These are phyloP conservation scores for Entomyzon cyanotis DNA, from an alignment of 2,113 vertebrate species.

Conservation along the genomic window DNA sequence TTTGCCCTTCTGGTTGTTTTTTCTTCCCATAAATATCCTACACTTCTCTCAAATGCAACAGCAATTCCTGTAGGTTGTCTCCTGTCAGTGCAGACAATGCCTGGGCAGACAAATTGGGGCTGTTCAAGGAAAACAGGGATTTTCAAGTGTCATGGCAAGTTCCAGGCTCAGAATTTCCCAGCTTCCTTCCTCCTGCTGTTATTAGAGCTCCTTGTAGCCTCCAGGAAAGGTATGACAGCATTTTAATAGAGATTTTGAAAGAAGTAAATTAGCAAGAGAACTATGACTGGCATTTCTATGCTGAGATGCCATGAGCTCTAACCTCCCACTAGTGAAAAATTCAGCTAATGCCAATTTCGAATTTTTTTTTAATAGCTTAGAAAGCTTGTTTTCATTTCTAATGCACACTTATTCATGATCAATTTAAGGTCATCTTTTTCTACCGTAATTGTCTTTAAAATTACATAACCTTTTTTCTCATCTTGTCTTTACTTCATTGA, in stretches of 20 bases:
- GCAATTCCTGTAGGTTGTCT: slow-evolving; percentile 82
- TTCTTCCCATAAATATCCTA: slow-evolving; percentile 61
- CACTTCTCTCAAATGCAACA: slow-evolving; percentile 76
- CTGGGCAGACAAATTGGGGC: background rate
- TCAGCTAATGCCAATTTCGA: background rate
- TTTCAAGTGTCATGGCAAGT: background rate
- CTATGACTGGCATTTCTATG: background rate
- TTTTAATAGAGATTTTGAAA: background rate
- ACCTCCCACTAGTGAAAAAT: background rate
- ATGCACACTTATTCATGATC: background rate
- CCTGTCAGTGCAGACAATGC: slow-evolving; percentile 76
- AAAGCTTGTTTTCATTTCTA: background rate
- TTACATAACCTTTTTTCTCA: background rate
- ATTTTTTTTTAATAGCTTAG: background rate
- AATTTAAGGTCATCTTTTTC: background rate
- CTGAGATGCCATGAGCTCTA: background rate
- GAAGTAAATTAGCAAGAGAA: background rate
- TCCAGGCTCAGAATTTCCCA: background rate
- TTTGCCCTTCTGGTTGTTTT: background rate
- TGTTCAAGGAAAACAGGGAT: background rate
- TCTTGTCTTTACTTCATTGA: background rate
- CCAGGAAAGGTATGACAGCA: background rate
- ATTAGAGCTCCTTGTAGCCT: background rate
- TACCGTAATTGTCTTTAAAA: background rate
- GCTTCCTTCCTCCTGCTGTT: background rate